These are phyloP conservation scores for Nephrotoma guestfalica DNA, from an alignment of 2,888 invertebrate genomes.

Conservation along the genomic window DNA sequence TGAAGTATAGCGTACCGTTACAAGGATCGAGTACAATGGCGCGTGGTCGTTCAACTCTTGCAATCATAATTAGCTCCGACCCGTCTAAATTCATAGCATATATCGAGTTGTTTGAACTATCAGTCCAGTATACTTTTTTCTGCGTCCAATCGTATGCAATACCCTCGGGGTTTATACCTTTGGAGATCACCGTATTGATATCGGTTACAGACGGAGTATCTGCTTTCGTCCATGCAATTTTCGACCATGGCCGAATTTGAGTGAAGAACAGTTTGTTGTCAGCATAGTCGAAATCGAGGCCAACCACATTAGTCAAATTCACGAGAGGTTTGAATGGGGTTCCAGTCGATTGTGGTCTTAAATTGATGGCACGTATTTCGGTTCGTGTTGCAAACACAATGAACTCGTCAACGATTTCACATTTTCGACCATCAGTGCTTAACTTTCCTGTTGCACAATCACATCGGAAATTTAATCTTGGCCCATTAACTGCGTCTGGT, in stretches of 20 bases:
- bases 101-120: slow-evolving; percentile 85
- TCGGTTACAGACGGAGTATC: slow-evolving; percentile 47
- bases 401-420: slow-evolving; percentile 75
- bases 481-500: slow-evolving; percentile 38
- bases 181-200: slow-evolving; percentile 53
- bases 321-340: slow-evolving; percentile 73
- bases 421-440: slow-evolving; percentile 48
- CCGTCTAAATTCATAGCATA: slow-evolving; percentile 91
- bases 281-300: slow-evolving; percentile 86
- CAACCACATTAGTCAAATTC: slow-evolving; percentile 84
- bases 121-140: slow-evolving; percentile 95
- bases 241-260: slow-evolving; percentile 82
- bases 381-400: slow-evolving; percentile 88
- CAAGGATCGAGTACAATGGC: slow-evolving; percentile 96
- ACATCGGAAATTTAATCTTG: slow-evolving; percentile 49
- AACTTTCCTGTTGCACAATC: slow-evolving; percentile 86
- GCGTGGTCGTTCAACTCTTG: slow-evolving; percentile 80
- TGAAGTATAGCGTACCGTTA: slow-evolving; percentile 86
- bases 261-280: slow-evolving; percentile 83
- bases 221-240: slow-evolving; percentile 68
- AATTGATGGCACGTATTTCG: slow-evolving; percentile 79
- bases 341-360: slow-evolving; percentile 68
- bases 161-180: slow-evolving; percentile 82
- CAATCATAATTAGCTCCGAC: slow-evolving; percentile 76
- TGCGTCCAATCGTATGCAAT: slow-evolving; percentile 97